Evolutionary conservation across 2,797 vertebrate genomes (phyloP).

Genomic region (Peromyscus attwateri): DNA sequence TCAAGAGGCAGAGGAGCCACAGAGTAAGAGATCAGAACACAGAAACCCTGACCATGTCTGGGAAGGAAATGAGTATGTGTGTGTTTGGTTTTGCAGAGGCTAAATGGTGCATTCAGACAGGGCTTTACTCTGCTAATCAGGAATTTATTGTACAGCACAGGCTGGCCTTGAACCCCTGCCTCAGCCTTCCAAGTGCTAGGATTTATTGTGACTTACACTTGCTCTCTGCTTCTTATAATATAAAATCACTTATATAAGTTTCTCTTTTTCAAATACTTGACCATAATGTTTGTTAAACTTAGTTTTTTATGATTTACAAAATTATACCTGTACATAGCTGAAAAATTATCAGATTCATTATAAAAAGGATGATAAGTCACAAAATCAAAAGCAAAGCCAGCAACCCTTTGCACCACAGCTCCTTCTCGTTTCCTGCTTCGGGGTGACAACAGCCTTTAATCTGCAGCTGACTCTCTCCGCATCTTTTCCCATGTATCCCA

Average conservation of each 20-base stretch:
- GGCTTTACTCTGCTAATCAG: not conserved
- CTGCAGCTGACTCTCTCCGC: not conserved
- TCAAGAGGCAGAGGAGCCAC: not conserved
- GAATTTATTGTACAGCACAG: not conserved
- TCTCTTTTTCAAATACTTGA: not conserved
- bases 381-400: not conserved
- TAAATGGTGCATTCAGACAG: too few relatives aligned
- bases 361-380: not conserved
- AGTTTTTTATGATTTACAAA: slow-evolving; percentile 12
- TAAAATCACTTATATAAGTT: not conserved
- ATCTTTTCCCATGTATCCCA: not conserved
- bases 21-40: not conserved
- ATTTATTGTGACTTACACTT: not conserved
- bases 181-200: not conserved
- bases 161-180: not conserved
- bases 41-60: not conserved
- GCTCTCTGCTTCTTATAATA: not conserved
- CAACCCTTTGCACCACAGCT: not conserved
- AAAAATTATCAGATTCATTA: not conserved
- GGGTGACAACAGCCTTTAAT: not conserved
- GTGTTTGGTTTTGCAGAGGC: not conserved
- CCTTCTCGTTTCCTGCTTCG: not conserved
- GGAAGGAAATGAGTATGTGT: not conserved
- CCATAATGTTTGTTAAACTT: not conserved
- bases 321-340: not conserved